Base-by-base conservation (phyloP, 2,113 vertebrate species). In the Leiothrix lutea region DNA sequence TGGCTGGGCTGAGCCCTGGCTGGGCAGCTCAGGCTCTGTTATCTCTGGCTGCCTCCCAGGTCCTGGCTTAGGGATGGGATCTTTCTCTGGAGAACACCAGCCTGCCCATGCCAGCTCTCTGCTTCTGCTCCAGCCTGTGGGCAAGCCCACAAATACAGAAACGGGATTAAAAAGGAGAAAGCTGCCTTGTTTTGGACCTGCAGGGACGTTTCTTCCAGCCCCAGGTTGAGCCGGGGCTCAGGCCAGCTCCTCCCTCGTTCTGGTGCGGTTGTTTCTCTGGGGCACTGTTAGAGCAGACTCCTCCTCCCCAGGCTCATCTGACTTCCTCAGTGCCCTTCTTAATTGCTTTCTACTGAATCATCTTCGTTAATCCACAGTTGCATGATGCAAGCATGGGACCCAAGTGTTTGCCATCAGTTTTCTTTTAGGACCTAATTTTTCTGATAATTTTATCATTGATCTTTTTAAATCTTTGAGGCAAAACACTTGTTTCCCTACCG, bases 321-420 rank as follows among this genome's bases (percentile, higher is more conserved):
- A 70, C 69, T 92, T 91, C 88, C 74, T 88, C 88, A 40, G 60
- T 53, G 70, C 48, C 69, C 62, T 54, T 78, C 79, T 80, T 92
- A 85, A 87, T 95, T 92, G 84, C 86, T 86, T 92, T 80, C 79
- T 60, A 40, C 74, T 56, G 61, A 96, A 89, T 93, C 80, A 71
- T 78, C 65, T 86, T 77, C 65, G 19, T 89, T 92, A 95, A 96
- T 92, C 61, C 33, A 69, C 36, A 14, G 51, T 92, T 95, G 80
- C 42, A 33, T 42, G 72, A 89, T 66, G 72, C 65, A 90, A 91
- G 94, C 95, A 62, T 24, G 23, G 80, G 91, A 61, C 78, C 79
- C 88, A 86, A 94, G 88, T 80, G 35, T 60, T 95, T 89, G 91
- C 93, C 42, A 25, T 88, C 81, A 24, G 23, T 94, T 96, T 97